Conservation (phyloP, 2,888 invertebrate species). For the Monopis laevigella region DNA sequence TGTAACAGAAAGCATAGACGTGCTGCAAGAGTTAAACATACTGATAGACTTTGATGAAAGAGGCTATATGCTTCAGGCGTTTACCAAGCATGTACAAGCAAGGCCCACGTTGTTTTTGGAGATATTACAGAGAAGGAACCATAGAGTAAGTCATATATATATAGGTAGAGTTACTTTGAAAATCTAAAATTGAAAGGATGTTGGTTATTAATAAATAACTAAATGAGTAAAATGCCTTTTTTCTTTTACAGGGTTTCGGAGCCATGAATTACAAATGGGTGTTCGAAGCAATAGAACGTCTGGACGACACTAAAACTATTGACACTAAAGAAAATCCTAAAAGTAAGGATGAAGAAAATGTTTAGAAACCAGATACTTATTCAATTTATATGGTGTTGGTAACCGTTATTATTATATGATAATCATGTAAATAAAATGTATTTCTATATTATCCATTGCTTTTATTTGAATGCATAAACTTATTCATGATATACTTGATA, state of each 20-base stretch:
- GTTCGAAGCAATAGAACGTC: constrained; percentile 92
- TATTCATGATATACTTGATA: too few species aligned
- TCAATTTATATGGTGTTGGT: not conserved
- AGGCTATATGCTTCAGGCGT: constrained; percentile 96
- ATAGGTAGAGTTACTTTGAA: too few species aligned
- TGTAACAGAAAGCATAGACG: constrained; percentile 78
- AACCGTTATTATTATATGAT: not conserved
- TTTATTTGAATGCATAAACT: too few species aligned
- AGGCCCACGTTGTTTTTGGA: constrained; percentile 96
- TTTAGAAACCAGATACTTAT: not conserved
- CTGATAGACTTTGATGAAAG: constrained; percentile 97
- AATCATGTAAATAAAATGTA: constrained; percentile 5
- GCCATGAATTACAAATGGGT: constrained; percentile 98
- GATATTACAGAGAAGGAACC: constrained; percentile 93
- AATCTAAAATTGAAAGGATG: too few species aligned
- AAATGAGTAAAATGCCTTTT: too few species aligned
- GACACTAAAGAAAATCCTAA: not conserved
- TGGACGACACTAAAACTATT: constrained; percentile 21
- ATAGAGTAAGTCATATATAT: constrained; percentile 81
- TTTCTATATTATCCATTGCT: not conserved
- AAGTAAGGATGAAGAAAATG: not conserved
- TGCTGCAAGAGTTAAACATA: constrained; percentile 85
- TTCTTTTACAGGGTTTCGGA: constrained; percentile 88
- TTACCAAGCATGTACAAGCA: constrained; percentile 94
- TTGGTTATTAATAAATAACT: too few species aligned